Evolutionary conservation across 2,888 invertebrate species (phyloP), one percentile per base, ranked within the genome.

Genomic region (Himalopsyche tibetana): DNA sequence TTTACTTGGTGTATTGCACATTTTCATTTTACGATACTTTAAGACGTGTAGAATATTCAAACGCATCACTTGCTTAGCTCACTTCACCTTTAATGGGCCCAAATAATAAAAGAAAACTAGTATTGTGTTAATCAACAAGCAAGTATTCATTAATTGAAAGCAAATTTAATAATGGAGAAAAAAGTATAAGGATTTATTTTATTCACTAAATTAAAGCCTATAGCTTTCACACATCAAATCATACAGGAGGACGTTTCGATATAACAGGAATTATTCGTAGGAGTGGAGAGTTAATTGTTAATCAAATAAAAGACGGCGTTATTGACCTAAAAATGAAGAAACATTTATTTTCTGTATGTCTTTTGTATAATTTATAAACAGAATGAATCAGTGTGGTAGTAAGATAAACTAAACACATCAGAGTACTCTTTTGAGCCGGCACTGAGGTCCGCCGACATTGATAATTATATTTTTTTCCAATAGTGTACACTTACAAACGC

Each of bases 321-420:
- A 94, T 94, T 94, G 94, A 94, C 94, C 94, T 94, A 94, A 94
- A 94, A 94, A 94, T 94, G 94, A 94, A 94, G 94, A 94, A 95
- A 95, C 94, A 95, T 95, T 95, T 95, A 95, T 95, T 95, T 94
- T 93, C 93, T 92, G 93, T 93, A 93, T 94, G 94, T 94, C 94
- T 94, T 94, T 94, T 94, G 94, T 94, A 93, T 93, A 93, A 93
- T 93, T 93, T 91, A 92, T 91, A 92, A 93, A 93, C 93, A 93
- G 93, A 93, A 93, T 92, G 91, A 93, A 91, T 93, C 91, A 92
- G 92, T 90, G 91, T 92, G 91, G 91, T 91, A 92, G 92, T 87
- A 84, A 92, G 91, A 92, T 90, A 92, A 92, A 38, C 69, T 74
- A 74, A 83, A 84, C 92, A 92, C 92, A 93, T 92, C 92, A 92